phyloP scores from a whole-genome alignment of 2,888 invertebrate genomes.

The Papilio demoleus region DNA sequence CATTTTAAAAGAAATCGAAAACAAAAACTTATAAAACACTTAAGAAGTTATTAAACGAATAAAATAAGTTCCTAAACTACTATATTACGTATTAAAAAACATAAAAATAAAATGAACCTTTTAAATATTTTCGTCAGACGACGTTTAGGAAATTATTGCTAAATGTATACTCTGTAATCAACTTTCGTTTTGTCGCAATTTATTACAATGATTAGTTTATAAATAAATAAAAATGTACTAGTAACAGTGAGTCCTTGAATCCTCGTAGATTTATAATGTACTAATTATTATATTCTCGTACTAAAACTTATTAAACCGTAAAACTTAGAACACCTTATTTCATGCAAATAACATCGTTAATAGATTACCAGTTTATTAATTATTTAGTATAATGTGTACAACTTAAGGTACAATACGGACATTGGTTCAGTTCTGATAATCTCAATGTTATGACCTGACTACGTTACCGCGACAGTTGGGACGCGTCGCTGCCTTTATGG shows the following conservation, averaged over 20 bases:
- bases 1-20: not conserved
- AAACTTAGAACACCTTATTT: too few relatives aligned
- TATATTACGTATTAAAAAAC: not conserved
- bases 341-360: too few relatives aligned
- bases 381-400: too few relatives aligned
- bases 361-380: too few relatives aligned
- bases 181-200: slow-evolving; percentile 12
- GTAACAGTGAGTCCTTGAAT: not conserved
- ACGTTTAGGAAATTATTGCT: not conserved
- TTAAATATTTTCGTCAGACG: not conserved
- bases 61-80: not conserved
- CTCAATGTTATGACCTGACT: not conserved
- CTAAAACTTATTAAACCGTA: too few relatives aligned
- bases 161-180: not conserved
- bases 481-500: not conserved
- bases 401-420: not conserved
- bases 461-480: not conserved
- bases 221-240: not conserved
- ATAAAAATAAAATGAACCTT: not conserved
- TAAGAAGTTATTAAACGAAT: not conserved
- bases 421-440: not conserved
- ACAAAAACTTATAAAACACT: not conserved
- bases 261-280: not conserved
- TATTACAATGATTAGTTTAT: slow-evolving; percentile 1
- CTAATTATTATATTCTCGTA: too few relatives aligned